Percentiles rank a stretch among this genome's conserved stretches.
phyloP scores from a whole-genome alignment of 2,888 invertebrate genomes.

The Eupithecia exiguata region DNA sequence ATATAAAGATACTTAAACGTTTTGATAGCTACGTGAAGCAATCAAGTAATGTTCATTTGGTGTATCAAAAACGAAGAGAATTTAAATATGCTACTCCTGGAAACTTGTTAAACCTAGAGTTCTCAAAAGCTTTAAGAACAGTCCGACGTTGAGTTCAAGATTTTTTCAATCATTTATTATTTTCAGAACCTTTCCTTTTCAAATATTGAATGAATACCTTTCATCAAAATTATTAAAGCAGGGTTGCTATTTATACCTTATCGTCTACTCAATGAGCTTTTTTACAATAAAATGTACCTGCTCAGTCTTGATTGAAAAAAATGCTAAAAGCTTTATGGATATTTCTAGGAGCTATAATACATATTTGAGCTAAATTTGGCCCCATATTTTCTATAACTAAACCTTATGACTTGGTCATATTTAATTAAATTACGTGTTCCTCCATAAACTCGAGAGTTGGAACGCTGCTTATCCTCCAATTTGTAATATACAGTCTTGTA shows the following conservation, averaged over 20 bases:
- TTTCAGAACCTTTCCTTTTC: constrained; percentile 38
- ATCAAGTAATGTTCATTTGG: constrained; percentile 24
- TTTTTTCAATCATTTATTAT: constrained; percentile 55
- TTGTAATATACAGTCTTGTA: constrained; percentile 40
- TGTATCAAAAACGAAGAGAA: constrained; percentile 5
- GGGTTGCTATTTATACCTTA: constrained; percentile 15
- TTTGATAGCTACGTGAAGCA: background rate
- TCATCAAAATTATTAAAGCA: constrained; percentile 30
- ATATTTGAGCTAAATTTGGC: background rate
- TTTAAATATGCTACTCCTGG: constrained; percentile 26
- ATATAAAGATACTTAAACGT: background rate
- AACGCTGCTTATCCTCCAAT: constrained; percentile 37
- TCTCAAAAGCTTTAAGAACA: constrained; percentile 53
- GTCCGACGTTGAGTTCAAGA: constrained; percentile 48
- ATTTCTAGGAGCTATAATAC: background rate
- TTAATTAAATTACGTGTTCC: constrained; percentile 22
- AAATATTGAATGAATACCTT: constrained; percentile 34
- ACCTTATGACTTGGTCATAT: constrained; percentile 17
- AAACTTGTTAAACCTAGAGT: constrained; percentile 51
- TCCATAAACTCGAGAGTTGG: constrained; percentile 12
- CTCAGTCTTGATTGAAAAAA: constrained; percentile 2
- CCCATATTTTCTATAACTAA: background rate
- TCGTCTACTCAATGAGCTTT: constrained; percentile 26
- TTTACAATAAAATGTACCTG: constrained; percentile 27
- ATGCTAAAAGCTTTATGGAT: background rate